These are phyloP conservation scores for Eudemis profundana DNA, from an alignment of 2,888 invertebrate genomes.

Conservation along the genomic window DNA sequence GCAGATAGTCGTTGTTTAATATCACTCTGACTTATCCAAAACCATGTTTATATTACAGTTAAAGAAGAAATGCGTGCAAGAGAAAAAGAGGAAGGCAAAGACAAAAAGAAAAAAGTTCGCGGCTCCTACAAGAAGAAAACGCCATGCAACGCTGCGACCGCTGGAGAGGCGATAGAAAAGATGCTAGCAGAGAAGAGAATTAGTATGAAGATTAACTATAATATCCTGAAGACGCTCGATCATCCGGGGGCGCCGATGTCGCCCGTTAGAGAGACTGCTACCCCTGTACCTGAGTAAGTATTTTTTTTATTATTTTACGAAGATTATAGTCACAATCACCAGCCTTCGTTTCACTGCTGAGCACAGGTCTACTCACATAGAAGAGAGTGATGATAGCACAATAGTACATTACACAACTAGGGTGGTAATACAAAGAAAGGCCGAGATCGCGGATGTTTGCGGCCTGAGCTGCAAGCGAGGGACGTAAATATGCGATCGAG, in stretches of 20 bases:
- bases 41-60: slow-evolving; percentile 72
- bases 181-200: slow-evolving; percentile 97
- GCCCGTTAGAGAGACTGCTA: slow-evolving; percentile 47
- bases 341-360: too few species aligned
- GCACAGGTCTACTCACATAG: too few species aligned
- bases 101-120: slow-evolving; percentile 91
- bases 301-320: neutral
- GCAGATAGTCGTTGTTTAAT: too few species aligned
- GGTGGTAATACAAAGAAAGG: too few species aligned
- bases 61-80: slow-evolving; percentile 92
- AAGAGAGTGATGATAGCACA: too few species aligned
- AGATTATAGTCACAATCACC: too few species aligned
- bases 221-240: slow-evolving; percentile 94
- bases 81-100: slow-evolving; percentile 95
- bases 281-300: slow-evolving; percentile 49
- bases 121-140: slow-evolving; percentile 87
- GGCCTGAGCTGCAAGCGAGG: too few species aligned
- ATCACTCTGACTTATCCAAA: too few species aligned
- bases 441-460: too few species aligned
- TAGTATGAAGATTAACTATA: slow-evolving; percentile 98
- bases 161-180: slow-evolving; percentile 97
- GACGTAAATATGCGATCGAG: too few species aligned
- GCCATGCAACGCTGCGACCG: slow-evolving; percentile 87
- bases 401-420: too few species aligned
- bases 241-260: slow-evolving; percentile 65